A percentile compares a stretch with the other conserved stretches of the same genome.
Evolutionary conservation across 2,113 vertebrate species (phyloP).

Genomic region (Charina bottae): DNA sequence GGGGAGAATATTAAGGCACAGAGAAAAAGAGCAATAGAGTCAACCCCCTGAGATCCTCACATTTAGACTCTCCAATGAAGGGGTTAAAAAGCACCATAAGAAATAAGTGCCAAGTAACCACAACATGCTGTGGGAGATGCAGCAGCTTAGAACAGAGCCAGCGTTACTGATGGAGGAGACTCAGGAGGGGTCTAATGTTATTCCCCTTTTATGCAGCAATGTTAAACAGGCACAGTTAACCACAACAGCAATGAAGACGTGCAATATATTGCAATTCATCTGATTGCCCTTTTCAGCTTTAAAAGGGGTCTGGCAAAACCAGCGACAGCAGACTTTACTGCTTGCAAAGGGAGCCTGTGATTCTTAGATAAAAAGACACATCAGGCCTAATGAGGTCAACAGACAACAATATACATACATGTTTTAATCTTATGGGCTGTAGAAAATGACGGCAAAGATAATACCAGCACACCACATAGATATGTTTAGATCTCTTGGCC

Average conservation of each 20-base stretch:
- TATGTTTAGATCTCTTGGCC: slow-evolving; percentile 41
- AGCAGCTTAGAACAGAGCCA: slow-evolving; percentile 1
- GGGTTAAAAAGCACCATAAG: neutral
- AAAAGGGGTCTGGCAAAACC: slow-evolving; percentile 34
- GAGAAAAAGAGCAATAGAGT: slow-evolving; percentile 28
- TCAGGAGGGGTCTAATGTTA: slow-evolving; percentile 15
- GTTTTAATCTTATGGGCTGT: neutral
- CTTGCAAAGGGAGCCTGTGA: slow-evolving; percentile 13
- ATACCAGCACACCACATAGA: slow-evolving; percentile 18
- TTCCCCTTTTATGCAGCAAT: slow-evolving; percentile 12
- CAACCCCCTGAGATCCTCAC: slow-evolving; percentile 23
- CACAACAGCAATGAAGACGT: slow-evolving; percentile 25
- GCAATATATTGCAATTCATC: neutral
- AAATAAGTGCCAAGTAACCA: neutral
- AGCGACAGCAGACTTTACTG: slow-evolving; percentile 5
- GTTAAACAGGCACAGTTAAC: slow-evolving; percentile 32
- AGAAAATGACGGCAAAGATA: neutral
- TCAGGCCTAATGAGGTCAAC: slow-evolving; percentile 3
- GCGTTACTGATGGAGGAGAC: neutral
- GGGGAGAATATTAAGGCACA: slow-evolving; percentile 23
- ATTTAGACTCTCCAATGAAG: slow-evolving; percentile 12
- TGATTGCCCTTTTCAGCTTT: slow-evolving; percentile 19
- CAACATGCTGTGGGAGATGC: neutral
- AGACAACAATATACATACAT: neutral
- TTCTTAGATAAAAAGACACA: neutral